A percentile compares a stretch with the other conserved stretches of the same genome.
Evolutionary conservation across 2,113 vertebrate species (phyloP).

Genomic region (Martes martes): DNA sequence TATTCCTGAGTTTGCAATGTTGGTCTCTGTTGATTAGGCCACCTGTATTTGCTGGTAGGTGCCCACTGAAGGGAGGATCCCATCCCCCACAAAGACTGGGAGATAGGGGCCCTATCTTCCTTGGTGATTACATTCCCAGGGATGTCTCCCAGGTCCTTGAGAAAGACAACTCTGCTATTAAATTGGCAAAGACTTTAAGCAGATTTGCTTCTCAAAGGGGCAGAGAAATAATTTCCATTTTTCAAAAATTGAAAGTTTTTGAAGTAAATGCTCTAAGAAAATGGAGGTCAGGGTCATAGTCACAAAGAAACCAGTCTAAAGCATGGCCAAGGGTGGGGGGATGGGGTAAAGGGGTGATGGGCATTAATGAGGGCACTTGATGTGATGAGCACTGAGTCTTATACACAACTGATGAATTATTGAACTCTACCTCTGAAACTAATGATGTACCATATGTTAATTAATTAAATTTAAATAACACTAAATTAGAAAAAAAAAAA

Average conservation of each 20-base stretch:
- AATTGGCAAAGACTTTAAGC: background rate
- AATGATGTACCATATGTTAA: background rate
- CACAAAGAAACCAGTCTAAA: background rate
- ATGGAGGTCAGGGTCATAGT: background rate
- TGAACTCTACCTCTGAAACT: background rate
- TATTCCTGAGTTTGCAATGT: background rate
- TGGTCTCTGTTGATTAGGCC: background rate
- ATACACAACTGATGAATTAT: background rate
- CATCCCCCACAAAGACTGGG: fast-evolving
- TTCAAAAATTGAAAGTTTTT: background rate
- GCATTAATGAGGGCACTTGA: background rate
- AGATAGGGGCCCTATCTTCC: background rate
- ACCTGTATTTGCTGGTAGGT: background rate
- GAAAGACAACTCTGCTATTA: background rate
- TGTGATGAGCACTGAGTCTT: background rate
- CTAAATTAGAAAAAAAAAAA: background rate
- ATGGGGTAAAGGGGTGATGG: background rate
- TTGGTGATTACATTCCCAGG: background rate
- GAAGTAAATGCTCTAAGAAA: background rate
- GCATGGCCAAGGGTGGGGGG: too few species aligned
- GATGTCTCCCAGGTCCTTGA: background rate
- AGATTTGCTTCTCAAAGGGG: background rate
- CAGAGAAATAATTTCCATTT: background rate
- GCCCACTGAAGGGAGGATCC: background rate
- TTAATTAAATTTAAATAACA: background rate